Evolutionary conservation across 2,113 vertebrate species (phyloP).

Genomic region (Muscicapa adusta): DNA sequence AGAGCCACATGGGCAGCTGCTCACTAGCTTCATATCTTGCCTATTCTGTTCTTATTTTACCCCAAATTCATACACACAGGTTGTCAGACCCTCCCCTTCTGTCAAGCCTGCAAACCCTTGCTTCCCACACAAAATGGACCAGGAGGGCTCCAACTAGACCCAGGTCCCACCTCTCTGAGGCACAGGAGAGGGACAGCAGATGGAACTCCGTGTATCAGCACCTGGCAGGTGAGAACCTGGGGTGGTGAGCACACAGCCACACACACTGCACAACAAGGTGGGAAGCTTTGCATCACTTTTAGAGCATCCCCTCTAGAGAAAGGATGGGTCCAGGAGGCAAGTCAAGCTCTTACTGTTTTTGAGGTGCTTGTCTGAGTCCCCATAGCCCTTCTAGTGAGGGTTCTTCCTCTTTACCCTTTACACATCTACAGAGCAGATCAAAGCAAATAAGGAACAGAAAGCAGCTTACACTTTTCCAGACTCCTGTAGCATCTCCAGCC

Average conservation of each 20-base stretch:
- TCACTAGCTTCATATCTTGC: not conserved
- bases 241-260: not conserved
- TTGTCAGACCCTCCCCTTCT: not conserved
- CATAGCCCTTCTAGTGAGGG: not conserved
- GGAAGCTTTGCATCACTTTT: not conserved
- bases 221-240: not conserved
- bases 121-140: not conserved
- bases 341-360: not conserved
- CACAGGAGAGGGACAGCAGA: not conserved
- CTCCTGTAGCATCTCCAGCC: constrained; percentile 95
- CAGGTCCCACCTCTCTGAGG: not conserved
- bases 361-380: not conserved
- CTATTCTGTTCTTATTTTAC: not conserved
- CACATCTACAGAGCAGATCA: not conserved
- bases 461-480: constrained; percentile 93
- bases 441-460: not conserved
- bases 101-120: not conserved
- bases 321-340: not conserved
- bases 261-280: accelerated
- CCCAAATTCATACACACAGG: not conserved
- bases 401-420: not conserved
- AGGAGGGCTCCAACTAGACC: not conserved
- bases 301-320: not conserved
- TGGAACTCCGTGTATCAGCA: not conserved
- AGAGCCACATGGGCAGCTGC: not conserved